A percentile compares a stretch with the other conserved stretches of the same genome.
Conservation (phyloP, 2,113 vertebrate species). For the Herpailurus yagouaroundi region DNA sequence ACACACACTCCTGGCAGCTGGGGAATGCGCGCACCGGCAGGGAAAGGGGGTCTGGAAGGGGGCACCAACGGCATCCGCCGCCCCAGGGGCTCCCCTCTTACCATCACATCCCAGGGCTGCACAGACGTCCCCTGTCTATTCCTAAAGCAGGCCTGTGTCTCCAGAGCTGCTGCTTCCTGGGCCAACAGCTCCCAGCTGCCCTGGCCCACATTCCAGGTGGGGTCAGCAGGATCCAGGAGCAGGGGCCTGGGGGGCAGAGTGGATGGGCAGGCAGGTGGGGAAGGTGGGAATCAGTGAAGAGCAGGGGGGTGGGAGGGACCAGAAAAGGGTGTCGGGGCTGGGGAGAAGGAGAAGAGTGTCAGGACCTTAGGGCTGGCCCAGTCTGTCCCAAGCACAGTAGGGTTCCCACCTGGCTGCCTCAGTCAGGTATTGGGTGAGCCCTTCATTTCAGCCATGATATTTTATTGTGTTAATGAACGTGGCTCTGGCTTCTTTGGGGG, state of each 20-base stretch:
- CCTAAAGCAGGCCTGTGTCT: neutral
- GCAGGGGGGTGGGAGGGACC: neutral
- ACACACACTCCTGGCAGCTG: neutral
- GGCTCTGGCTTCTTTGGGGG: neutral
- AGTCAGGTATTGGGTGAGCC: neutral
- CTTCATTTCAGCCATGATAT: neutral
- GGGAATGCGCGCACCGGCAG: neutral
- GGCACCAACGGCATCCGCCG: neutral
- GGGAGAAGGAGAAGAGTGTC: neutral
- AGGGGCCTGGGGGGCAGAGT: constrained; percentile 55
- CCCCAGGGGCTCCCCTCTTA: neutral
- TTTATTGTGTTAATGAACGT: neutral
- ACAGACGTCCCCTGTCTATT: neutral
- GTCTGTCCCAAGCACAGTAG: neutral
- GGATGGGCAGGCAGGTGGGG: neutral
- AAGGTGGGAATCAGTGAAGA: neutral
- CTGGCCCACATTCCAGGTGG: constrained; percentile 70
- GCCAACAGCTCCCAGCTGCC: constrained; percentile 61
- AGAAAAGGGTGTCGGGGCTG: neutral
- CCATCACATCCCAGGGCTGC: constrained; percentile 67
- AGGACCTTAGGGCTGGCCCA: neutral
- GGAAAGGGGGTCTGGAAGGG: neutral
- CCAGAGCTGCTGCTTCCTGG: neutral
- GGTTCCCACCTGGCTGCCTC: neutral
- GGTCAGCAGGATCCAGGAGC: constrained; percentile 74